A percentile compares a stretch with the other conserved stretches of the same genome.
Evolutionary conservation across 2,888 invertebrate species (phyloP).

Genomic region (Eilema caniola): DNA sequence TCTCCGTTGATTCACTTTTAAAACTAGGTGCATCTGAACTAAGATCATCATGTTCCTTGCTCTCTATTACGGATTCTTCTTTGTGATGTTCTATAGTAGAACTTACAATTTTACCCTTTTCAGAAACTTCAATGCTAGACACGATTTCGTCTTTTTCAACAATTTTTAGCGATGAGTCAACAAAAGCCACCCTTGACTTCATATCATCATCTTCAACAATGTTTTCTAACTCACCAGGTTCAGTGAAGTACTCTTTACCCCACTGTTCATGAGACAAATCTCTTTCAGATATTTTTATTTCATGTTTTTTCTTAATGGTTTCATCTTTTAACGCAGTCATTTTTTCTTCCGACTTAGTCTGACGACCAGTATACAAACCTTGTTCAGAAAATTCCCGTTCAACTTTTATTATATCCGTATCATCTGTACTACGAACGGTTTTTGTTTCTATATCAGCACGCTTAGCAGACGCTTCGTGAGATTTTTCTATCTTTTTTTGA

Average conservation of each 20-base stretch:
- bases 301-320: constrained; percentile 79
- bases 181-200: constrained; percentile 75
- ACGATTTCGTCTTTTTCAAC: constrained; percentile 81
- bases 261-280: constrained; percentile 84
- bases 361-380: constrained; percentile 80
- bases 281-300: constrained; percentile 84
- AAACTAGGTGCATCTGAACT: constrained; percentile 83
- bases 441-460: constrained; percentile 81
- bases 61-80: constrained; percentile 82
- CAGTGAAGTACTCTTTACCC: constrained; percentile 85
- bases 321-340: constrained; percentile 84
- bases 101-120: constrained; percentile 82
- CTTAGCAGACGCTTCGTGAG: constrained; percentile 83
- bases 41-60: constrained; percentile 81
- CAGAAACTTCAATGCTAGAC: constrained; percentile 77
- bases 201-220: constrained; percentile 79
- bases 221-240: constrained; percentile 80
- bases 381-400: constrained; percentile 81
- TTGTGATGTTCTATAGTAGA: constrained; percentile 81
- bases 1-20: constrained; percentile 77
- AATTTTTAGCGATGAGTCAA: constrained; percentile 79
- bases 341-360: constrained; percentile 82
- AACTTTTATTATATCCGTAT: constrained; percentile 75
- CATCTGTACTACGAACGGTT: constrained; percentile 80
- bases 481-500: constrained; percentile 84